Conservation (phyloP, 1,140 invertebrate species). For the Lepidotrigona ventralis region DNA sequence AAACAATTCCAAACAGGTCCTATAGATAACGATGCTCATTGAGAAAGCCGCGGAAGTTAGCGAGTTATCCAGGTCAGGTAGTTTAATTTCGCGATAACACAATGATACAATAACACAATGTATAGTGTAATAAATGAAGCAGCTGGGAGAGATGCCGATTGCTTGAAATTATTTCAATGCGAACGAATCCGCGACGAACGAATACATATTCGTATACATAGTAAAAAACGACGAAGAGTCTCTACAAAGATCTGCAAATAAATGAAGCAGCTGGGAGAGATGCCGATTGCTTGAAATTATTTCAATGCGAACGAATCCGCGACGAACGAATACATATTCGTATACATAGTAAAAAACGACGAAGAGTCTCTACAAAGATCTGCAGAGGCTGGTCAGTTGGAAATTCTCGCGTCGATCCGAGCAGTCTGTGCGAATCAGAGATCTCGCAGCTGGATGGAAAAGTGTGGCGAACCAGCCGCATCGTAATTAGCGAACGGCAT, state of each 20-base stretch:
- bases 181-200: neutral
- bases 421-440: too few species aligned
- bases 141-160: too few species aligned
- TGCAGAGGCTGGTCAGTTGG: neutral
- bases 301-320: neutral
- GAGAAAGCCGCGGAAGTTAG: too few species aligned
- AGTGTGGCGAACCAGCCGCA: conserved; percentile 41
- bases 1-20: too few species aligned
- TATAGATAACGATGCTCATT: too few species aligned
- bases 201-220: too few species aligned
- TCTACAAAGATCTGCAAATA: neutral
- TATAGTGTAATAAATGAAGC: too few species aligned
- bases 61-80: too few species aligned
- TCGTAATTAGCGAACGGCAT: conserved; percentile 66
- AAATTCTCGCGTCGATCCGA: neutral
- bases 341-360: too few species aligned
- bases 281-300: neutral
- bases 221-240: neutral
- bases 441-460: conserved; percentile 11
- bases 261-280: too few species aligned
- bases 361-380: neutral
- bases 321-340: neutral
- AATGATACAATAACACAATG: too few species aligned
- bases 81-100: too few species aligned
- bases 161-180: neutral